phyloP scores from a whole-genome alignment of 1,140 invertebrate genomes.

The Papilio machaon region DNA sequence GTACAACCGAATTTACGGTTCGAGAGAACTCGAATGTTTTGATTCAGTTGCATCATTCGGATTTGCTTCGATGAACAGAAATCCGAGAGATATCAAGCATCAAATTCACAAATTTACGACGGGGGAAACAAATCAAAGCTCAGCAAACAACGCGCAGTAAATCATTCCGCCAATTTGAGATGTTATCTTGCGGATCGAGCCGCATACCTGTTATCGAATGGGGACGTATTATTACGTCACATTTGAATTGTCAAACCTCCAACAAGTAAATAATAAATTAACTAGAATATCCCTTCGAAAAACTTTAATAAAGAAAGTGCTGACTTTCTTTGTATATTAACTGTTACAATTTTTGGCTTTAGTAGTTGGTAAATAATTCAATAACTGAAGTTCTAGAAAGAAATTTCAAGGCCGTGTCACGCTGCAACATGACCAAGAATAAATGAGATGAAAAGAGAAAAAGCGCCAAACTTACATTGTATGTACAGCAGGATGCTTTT shows the following conservation, averaged over 20 bases:
- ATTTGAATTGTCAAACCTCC: constrained; percentile 10
- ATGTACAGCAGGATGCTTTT: too few relatives aligned
- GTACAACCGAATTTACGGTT: neutral
- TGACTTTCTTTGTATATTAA: neutral
- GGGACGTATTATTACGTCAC: constrained; percentile 32
- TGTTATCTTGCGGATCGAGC: constrained; percentile 56
- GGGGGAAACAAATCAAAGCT: constrained; percentile 66
- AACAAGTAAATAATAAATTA: neutral
- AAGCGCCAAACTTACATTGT: too few relatives aligned
- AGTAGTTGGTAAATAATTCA: too few relatives aligned
- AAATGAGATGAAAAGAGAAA: too few relatives aligned
- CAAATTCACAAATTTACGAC: constrained; percentile 61
- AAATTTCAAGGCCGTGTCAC: neutral
- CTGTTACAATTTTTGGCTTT: too few relatives aligned
- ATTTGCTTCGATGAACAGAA: constrained; percentile 25
- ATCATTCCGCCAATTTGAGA: constrained; percentile 69
- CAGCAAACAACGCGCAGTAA: constrained; percentile 63
- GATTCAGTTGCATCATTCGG: constrained; percentile 20
- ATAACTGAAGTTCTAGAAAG: neutral
- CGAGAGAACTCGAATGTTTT: neutral
- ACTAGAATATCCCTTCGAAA: neutral
- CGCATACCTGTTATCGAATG: constrained; percentile 36
- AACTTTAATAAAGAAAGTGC: neutral
- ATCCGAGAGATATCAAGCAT: constrained; percentile 29
- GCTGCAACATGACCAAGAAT: too few relatives aligned